A percentile compares a stretch with the other conserved stretches of the same genome.
These are phyloP conservation scores for Chaenogobius annularis DNA, from an alignment of 2,113 vertebrate genomes.

Conservation along the genomic window DNA sequence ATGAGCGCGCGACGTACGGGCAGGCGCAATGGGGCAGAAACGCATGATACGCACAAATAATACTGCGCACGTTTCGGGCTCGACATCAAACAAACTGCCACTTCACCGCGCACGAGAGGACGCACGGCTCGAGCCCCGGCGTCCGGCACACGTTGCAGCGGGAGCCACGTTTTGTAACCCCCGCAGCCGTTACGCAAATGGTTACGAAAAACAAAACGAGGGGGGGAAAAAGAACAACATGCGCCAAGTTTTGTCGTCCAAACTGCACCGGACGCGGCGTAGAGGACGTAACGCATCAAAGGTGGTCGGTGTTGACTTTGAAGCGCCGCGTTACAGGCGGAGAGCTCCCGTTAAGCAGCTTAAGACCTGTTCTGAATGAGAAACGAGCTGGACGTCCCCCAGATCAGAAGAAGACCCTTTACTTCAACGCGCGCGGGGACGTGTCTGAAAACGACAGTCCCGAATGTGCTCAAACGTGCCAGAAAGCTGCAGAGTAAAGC, in stretches of 20 bases:
- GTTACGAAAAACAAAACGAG: too few species aligned
- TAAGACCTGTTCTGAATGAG: slow-evolving; percentile 22
- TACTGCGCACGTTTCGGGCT: background rate
- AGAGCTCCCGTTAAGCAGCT: slow-evolving; percentile 33
- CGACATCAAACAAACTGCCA: too few species aligned
- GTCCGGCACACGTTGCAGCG: too few species aligned
- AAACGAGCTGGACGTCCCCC: background rate
- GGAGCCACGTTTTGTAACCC: slow-evolving; percentile 48
- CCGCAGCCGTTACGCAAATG: slow-evolving; percentile 65
- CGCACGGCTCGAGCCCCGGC: too few species aligned
- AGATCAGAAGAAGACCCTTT: background rate
- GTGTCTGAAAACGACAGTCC: too few species aligned
- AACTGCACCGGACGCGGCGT: too few species aligned
- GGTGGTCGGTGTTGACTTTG: slow-evolving; percentile 23
- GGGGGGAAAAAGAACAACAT: too few species aligned
- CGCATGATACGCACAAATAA: background rate
- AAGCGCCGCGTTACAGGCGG: background rate
- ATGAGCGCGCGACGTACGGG: background rate
- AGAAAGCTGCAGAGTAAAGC: background rate
- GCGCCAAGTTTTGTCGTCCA: too few species aligned
- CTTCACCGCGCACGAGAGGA: too few species aligned
- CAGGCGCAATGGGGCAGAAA: background rate
- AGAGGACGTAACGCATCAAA: background rate
- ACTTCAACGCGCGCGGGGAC: background rate
- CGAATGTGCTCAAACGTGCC: background rate